These are phyloP conservation scores for Tragopan temminckii DNA, from an alignment of 2,797 vertebrate genomes.

Conservation along the genomic window DNA sequence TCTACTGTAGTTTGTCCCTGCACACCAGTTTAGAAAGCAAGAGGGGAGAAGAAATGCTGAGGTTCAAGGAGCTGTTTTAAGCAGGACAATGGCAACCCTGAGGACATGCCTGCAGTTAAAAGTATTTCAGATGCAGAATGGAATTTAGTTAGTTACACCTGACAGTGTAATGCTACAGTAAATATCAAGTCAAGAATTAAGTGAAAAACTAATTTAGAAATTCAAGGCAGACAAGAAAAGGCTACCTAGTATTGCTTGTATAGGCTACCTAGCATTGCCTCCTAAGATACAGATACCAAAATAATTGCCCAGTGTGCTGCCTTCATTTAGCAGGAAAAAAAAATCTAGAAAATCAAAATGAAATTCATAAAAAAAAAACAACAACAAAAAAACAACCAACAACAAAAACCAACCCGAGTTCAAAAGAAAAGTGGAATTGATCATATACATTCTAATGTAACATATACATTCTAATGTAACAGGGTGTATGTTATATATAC, in stretches of 20 bases:
- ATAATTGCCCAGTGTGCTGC: not conserved
- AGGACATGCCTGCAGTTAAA: not conserved
- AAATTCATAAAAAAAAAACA: not conserved
- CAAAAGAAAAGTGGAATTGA: not conserved
- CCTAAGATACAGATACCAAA: not conserved
- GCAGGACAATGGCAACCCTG: fast-evolving
- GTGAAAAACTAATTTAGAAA: not conserved
- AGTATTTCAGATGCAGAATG: not conserved
- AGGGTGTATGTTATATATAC: not conserved
- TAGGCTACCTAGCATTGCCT: not conserved
- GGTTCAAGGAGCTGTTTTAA: not conserved
- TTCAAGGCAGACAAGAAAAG: not conserved
- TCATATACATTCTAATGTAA: not conserved
- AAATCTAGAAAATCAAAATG: not conserved
- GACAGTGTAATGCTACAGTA: not conserved
- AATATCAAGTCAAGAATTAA: not conserved
- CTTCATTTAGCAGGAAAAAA: not conserved
- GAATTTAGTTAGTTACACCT: not conserved
- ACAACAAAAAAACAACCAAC: no score
- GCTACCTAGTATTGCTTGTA: not conserved
- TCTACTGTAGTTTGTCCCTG: not conserved
- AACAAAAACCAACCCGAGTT: no score
- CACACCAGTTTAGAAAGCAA: not conserved
- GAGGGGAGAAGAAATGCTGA: constrained; percentile 29
- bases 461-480: not conserved